Evolutionary conservation across 2,888 invertebrate species (phyloP).

Genomic region (Euspilapteryx auroguttella): DNA sequence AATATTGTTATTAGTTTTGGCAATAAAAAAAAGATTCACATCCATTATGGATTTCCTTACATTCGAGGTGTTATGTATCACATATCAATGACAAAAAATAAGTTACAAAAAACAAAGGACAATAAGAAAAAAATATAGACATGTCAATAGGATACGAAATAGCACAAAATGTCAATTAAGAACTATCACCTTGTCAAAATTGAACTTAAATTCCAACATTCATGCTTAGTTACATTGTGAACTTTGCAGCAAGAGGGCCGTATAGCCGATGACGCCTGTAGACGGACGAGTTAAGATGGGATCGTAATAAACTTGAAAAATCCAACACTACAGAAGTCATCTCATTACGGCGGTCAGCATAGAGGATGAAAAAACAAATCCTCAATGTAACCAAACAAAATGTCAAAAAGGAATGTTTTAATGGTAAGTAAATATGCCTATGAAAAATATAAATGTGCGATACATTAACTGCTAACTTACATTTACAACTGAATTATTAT

Average conservation of each 20-base stretch:
- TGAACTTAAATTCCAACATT: conserved; percentile 52
- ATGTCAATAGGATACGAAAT: conserved; percentile 46
- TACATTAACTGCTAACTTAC: conserved; percentile 57
- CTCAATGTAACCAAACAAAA: not conserved
- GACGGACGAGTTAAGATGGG: too few species aligned
- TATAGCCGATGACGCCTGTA: too few species aligned
- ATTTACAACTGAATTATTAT: conserved; percentile 56
- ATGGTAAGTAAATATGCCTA: conserved; percentile 60
- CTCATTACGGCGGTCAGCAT: too few species aligned
- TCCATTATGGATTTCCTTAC: conserved; percentile 34
- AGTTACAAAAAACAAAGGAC: conserved; percentile 45
- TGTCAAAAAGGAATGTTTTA: conserved; percentile 42
- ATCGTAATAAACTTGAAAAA: too few species aligned
- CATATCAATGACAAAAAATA: conserved; percentile 38
- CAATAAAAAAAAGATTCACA: conserved; percentile 38
- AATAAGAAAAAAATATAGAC: conserved; percentile 36
- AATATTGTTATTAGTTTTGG: conserved; percentile 20
- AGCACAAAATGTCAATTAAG: conserved; percentile 33
- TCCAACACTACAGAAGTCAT: too few species aligned
- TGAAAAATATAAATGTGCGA: conserved; percentile 52
- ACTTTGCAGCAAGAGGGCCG: conserved; percentile 12
- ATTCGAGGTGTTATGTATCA: conserved; percentile 53
- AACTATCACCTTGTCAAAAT: conserved; percentile 54
- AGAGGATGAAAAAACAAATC: too few species aligned
- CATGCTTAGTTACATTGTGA: conserved; percentile 42